A percentile compares a stretch with the other conserved stretches of the same genome.
Evolutionary conservation across 2,888 invertebrate genomes (phyloP).

Genomic region (Agrypnus murinus): DNA sequence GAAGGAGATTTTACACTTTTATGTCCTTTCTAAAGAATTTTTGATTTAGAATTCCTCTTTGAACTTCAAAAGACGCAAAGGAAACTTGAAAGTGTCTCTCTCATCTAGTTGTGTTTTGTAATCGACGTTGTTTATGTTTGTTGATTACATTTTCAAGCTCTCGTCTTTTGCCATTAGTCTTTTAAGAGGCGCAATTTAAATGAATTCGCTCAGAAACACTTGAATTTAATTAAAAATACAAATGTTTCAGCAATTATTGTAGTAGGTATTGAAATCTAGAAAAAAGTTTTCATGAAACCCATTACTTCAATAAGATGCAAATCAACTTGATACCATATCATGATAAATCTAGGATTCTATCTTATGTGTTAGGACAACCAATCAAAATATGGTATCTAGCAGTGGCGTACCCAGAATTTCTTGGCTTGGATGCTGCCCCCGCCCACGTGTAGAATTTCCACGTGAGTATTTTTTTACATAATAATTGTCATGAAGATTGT

Average conservation of each 20-base stretch:
- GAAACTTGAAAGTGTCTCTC: background rate
- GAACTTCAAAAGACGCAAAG: background rate
- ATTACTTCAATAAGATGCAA: too few species aligned
- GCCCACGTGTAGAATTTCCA: too few species aligned
- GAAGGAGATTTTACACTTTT: background rate
- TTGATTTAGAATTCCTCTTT: background rate
- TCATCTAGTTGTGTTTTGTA: background rate
- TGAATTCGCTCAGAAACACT: background rate
- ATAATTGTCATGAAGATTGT: too few species aligned
- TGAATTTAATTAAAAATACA: constrained; percentile 10
- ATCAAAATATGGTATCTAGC: too few species aligned
- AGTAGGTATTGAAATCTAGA: background rate
- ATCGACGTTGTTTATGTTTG: constrained; percentile 6
- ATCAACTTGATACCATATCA: too few species aligned
- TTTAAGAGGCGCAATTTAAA: constrained; percentile 12
- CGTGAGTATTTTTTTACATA: too few species aligned
- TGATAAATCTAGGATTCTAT: too few species aligned
- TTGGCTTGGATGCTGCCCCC: too few species aligned
- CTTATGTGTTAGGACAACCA: too few species aligned
- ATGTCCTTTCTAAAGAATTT: background rate
- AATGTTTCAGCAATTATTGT: background rate
- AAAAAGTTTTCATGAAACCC: background rate
- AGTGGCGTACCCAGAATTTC: too few species aligned
- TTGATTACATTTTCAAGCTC: constrained; percentile 1
- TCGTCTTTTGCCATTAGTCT: background rate